Conservation (phyloP, 2,113 vertebrate genomes). For the Phylloscopus trochiloides region DNA sequence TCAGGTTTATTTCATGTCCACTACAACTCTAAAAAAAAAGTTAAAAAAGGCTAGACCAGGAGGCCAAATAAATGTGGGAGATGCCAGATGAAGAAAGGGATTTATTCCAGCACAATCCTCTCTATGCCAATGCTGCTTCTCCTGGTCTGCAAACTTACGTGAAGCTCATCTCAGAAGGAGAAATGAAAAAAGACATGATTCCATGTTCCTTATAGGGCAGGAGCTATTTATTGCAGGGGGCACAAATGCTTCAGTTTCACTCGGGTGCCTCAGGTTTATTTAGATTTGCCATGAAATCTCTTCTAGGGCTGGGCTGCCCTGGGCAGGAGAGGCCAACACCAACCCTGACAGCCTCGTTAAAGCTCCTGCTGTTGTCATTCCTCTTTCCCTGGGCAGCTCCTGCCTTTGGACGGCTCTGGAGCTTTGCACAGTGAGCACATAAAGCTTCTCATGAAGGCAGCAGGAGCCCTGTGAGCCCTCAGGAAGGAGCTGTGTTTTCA, state of each 20-base stretch:
- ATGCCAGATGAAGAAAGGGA: not conserved
- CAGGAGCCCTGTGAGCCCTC: not conserved
- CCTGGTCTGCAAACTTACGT: accelerated
- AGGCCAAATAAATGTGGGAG: not conserved
- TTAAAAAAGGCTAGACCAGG: not conserved
- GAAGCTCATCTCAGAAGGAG: not conserved
- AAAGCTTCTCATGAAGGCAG: not conserved
- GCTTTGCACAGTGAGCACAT: not conserved
- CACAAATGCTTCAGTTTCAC: not conserved
- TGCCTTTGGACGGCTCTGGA: not conserved
- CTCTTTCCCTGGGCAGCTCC: not conserved
- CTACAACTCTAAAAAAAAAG: not conserved
- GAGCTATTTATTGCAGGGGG: not conserved
- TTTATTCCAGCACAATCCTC: not conserved
- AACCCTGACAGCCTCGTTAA: not conserved
- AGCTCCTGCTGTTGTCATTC: not conserved
- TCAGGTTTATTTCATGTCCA: not conserved
- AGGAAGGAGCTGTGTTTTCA: not conserved
- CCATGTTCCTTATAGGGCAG: not conserved
- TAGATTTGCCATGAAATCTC: not conserved
- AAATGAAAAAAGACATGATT: not conserved
- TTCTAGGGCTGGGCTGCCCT: not conserved
- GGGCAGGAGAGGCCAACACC: not conserved
- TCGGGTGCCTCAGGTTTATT: not conserved
- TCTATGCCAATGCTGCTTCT: not conserved